A percentile compares a stretch with the other conserved stretches of the same genome.
phyloP scores from a whole-genome alignment of 64 coral and sea anemone genomes.

The Astreopora myriophthalma region DNA sequence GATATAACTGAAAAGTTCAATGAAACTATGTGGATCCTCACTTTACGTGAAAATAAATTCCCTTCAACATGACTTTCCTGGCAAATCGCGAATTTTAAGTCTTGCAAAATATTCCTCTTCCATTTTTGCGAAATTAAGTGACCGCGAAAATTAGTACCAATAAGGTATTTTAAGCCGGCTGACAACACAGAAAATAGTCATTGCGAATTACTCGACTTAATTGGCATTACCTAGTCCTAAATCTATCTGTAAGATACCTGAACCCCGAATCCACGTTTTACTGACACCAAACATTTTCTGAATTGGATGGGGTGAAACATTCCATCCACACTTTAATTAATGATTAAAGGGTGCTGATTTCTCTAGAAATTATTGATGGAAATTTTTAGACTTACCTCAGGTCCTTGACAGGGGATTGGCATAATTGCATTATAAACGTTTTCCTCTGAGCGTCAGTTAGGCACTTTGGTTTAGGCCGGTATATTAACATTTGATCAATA shows the following conservation, averaged over 20 bases:
- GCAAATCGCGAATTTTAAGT: not conserved
- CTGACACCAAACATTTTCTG: not conserved
- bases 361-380: not conserved
- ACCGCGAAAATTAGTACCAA: not conserved
- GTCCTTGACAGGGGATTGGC: not conserved
- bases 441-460: conserved; percentile 4
- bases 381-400: not conserved
- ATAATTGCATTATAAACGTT: not conserved
- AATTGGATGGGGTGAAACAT: not conserved
- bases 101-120: not conserved
- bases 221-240: too few relatives aligned
- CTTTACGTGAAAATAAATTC: not conserved
- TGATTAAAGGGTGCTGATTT: not conserved
- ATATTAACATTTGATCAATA: conserved; percentile 4
- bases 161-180: not conserved
- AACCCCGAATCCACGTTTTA: too few relatives aligned
- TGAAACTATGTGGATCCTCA: not conserved
- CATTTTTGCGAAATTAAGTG: not conserved
- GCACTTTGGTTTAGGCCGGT: not conserved
- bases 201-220: too few relatives aligned
- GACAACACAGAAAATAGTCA: too few relatives aligned
- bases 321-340: not conserved
- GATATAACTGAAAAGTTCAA: not conserved
- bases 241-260: too few relatives aligned
- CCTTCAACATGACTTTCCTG: not conserved